Conservation (phyloP, 2,888 invertebrate genomes). For the Priocnemis perturbator region DNA sequence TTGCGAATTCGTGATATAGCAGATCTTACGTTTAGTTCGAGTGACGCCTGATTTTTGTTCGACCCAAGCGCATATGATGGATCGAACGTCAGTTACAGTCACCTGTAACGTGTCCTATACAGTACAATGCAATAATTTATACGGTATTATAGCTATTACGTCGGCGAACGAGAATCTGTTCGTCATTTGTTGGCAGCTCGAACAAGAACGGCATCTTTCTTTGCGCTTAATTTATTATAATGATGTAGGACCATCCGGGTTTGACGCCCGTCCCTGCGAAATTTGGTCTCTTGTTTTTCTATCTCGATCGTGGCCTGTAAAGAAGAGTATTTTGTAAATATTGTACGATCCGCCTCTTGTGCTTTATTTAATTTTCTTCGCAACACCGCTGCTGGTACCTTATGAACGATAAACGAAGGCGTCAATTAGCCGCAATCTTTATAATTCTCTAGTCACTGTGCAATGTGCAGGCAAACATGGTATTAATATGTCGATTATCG, state of each 20-base stretch:
- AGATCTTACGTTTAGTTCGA: too few species aligned
- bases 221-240: too few species aligned
- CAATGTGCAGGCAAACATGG: conserved; percentile 56
- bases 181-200: conserved; percentile 4
- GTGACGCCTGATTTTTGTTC: too few species aligned
- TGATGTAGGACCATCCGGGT: not conserved
- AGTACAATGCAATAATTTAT: too few species aligned
- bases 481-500: conserved; percentile 47
- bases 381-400: conserved; percentile 10
- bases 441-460: conserved; percentile 67
- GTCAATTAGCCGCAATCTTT: conserved; percentile 38
- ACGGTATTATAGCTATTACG: not conserved
- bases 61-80: too few species aligned
- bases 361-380: conserved; percentile 28
- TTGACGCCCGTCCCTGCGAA: too few species aligned
- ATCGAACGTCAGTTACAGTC: too few species aligned
- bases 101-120: too few species aligned
- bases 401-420: conserved; percentile 17
- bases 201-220: conserved; percentile 16
- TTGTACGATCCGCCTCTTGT: conserved; percentile 39
- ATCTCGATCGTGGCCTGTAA: conserved; percentile 30
- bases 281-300: not conserved
- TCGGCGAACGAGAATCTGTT: not conserved
- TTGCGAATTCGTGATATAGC: not conserved
- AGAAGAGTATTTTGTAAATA: conserved; percentile 48